These are phyloP conservation scores for Oophaga pumilio DNA, from an alignment of 2,113 vertebrate species.

Conservation along the genomic window DNA sequence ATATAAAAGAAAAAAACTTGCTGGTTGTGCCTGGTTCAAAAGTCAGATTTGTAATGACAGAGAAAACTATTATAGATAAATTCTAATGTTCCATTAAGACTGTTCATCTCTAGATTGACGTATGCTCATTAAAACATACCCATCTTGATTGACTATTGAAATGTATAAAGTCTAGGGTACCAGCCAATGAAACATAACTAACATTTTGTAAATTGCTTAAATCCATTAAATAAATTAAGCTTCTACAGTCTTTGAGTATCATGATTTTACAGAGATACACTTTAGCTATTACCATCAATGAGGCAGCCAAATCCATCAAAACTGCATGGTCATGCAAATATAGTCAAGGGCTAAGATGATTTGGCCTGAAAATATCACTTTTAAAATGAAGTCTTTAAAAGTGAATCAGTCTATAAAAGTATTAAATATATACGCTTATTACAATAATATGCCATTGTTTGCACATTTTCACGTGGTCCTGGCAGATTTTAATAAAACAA, in stretches of 20 bases:
- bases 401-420: conserved; percentile 11
- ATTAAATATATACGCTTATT: not conserved
- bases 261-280: conserved; percentile 68
- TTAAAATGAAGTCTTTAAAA: conserved; percentile 34
- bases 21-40: conserved; percentile 16
- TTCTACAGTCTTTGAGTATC: conserved; percentile 59
- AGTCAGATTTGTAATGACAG: conserved; percentile 65
- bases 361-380: conserved; percentile 16
- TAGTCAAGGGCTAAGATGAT: not conserved
- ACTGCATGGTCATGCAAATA: conserved; percentile 59
- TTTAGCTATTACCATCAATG: conserved; percentile 69
- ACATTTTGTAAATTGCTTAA: conserved; percentile 71
- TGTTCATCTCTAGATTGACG: conserved; percentile 61
- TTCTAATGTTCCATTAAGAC: conserved; percentile 69
- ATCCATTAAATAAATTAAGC: conserved; percentile 74
- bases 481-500: not conserved
- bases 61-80: conserved; percentile 69
- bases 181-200: conserved; percentile 61
- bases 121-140: conserved; percentile 60
- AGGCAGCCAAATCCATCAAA: conserved; percentile 65
- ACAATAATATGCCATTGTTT: not conserved
- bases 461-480: not conserved
- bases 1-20: conserved; percentile 3
- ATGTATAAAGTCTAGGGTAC: conserved; percentile 58
- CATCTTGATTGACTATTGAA: conserved; percentile 64